phyloP scores from a whole-genome alignment of 2,888 invertebrate genomes.

The Apantesis nais region DNA sequence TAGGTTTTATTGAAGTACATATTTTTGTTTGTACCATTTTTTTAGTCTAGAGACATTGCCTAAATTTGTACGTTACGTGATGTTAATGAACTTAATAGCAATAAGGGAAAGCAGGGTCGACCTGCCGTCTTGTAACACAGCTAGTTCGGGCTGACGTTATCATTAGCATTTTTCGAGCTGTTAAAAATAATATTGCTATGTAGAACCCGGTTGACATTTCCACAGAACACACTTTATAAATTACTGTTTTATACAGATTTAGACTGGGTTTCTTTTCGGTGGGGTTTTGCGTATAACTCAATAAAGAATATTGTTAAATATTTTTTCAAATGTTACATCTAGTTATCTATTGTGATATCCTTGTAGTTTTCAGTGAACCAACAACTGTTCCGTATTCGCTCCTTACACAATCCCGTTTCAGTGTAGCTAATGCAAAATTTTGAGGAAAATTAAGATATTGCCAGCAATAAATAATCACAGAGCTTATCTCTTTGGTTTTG shows the following conservation, averaged over 20 bases:
- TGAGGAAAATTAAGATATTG: slow-evolving; percentile 46
- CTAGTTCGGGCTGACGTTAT: too few species aligned
- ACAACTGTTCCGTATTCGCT: slow-evolving; percentile 52
- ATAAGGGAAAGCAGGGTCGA: too few species aligned
- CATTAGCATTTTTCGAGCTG: too few species aligned
- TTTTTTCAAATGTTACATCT: slow-evolving; percentile 22
- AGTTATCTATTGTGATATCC: slow-evolving; percentile 21
- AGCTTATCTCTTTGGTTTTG: slow-evolving; percentile 44
- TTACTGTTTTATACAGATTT: too few species aligned
- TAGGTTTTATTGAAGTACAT: too few species aligned
- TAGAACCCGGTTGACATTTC: not conserved
- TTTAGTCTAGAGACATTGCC: too few species aligned
- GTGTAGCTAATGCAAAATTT: slow-evolving; percentile 40
- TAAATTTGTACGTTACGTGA: too few species aligned
- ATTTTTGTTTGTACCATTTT: too few species aligned
- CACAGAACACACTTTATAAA: too few species aligned
- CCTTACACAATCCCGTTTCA: slow-evolving; percentile 49
- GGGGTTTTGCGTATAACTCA: not conserved
- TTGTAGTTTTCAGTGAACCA: slow-evolving; percentile 55
- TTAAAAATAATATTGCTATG: too few species aligned
- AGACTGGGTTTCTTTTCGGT: not conserved
- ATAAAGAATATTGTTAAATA: not conserved
- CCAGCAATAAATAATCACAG: slow-evolving; percentile 42
- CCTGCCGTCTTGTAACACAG: too few species aligned
- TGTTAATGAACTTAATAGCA: too few species aligned